Evolutionary conservation across 2,888 invertebrate genomes (phyloP), one percentile per base, ranked within the genome.

Genomic region (Ditula angustiorana): DNA sequence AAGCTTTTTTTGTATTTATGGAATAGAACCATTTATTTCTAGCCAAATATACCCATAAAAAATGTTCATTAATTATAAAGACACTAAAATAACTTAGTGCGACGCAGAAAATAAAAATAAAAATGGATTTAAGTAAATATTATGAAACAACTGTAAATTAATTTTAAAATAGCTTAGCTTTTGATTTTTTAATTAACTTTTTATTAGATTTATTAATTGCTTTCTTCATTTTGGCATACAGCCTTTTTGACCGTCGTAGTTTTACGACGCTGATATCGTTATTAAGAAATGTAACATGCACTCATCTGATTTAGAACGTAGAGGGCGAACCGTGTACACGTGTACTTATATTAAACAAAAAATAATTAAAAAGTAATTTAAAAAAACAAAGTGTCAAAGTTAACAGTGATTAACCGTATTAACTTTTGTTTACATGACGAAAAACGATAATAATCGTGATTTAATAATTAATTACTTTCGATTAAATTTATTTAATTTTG

Each of bases 191-290:
- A 41, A 30, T 30, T 30, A 30, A n/a, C n/a, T n/a, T n/a, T n/a
- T n/a, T n/a, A n/a, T n/a, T n/a, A n/a, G n/a, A n/a, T 16, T 13
- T 7, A 24, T 44, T 35, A 46, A 2, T 28, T 33, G 11, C 33
- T 16, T 56, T 37, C 21, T 46, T 64, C 33, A 21, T 16, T 59
- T 19, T 23, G 0, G 64, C 64, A 64, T 64, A 59, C 16, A 23
- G 5, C 59, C 64, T 21, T 64, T 47, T 37, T 64, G 58, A 47
- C 64, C 64, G 47, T 56, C 61, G 33, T 46, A 59, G 52, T 64
- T 64, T 64, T 64, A 64, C 58, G 64, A 64, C 10, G n/a, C 30
- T 59, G 46, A 57, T 64, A 64, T 64, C 58, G 53, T 64, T 37
- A 16, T 13, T 52, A n/a, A 64, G 64, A 59, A 64, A 64, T 64